These are phyloP conservation scores for Popillia japonica DNA, from an alignment of 1,140 invertebrate species.

Conservation along the genomic window DNA sequence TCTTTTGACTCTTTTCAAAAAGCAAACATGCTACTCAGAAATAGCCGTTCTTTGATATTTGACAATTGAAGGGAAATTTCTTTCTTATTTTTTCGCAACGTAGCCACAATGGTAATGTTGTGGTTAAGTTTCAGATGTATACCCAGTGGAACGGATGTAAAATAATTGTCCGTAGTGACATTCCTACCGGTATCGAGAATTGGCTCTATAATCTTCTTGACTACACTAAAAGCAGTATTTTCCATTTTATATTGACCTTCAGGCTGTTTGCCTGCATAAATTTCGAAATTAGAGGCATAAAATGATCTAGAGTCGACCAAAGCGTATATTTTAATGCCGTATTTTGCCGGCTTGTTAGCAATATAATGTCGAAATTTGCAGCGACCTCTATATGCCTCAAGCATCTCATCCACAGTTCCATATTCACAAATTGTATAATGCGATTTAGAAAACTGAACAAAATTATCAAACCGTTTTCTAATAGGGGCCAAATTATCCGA, in stretches of 20 bases:
- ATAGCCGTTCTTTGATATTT: not conserved
- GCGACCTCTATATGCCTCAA: no score
- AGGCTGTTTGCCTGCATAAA: no score
- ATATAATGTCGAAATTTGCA: no score
- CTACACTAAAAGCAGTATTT: constrained; percentile 53
- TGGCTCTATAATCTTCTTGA: constrained; percentile 51
- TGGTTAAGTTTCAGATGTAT: not conserved
- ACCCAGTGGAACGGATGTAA: not conserved
- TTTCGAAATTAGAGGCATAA: no score
- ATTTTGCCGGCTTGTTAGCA: no score
- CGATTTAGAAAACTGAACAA: no score
- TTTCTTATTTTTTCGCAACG: not conserved
- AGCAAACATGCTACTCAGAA: constrained; percentile 46
- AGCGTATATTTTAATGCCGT: no score
- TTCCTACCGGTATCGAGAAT: constrained; percentile 51
- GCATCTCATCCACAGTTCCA: no score
- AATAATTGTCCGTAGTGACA: constrained; percentile 43
- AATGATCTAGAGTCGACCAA: no score
- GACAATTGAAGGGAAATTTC: not conserved
- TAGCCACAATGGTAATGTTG: not conserved
- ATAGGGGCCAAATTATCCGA: constrained; percentile 10
- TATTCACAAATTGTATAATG: no score
- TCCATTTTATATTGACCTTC: constrained; percentile 49
- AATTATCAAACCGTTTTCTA: not conserved
- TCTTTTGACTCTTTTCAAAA: constrained; percentile 49